These are phyloP conservation scores for Sigmodon hispidus DNA, from an alignment of 2,113 vertebrate species.

Conservation along the genomic window DNA sequence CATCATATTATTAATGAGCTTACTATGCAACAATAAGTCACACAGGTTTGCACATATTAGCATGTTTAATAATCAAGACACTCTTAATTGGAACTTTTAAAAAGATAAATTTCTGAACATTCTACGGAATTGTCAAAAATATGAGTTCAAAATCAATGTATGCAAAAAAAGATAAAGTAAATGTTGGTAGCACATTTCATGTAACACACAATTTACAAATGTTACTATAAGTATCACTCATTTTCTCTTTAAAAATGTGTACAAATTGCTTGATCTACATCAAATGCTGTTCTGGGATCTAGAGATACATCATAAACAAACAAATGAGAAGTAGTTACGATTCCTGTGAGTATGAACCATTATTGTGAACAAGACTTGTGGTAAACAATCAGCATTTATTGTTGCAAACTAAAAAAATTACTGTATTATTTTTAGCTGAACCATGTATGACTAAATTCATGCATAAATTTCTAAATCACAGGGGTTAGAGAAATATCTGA, in stretches of 20 bases:
- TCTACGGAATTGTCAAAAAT: background rate
- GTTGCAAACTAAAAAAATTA: background rate
- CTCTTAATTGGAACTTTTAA: background rate
- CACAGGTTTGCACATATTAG: background rate
- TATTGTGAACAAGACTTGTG: background rate
- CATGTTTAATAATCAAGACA: background rate
- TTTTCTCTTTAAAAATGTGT: background rate
- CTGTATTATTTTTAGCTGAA: background rate
- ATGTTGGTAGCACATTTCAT: background rate
- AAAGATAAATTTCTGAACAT: background rate
- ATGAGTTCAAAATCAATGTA: background rate
- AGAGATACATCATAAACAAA: background rate
- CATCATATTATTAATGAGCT: background rate
- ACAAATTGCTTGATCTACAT: background rate
- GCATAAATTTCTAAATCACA: background rate
- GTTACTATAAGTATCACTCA: background rate
- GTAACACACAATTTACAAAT: background rate
- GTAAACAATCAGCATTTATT: background rate
- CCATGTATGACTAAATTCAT: background rate
- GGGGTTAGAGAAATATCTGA: background rate
- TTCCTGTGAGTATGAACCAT: background rate
- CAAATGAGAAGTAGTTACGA: background rate
- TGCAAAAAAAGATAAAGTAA: background rate
- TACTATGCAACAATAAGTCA: background rate
- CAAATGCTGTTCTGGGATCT: background rate